A percentile compares a stretch with the other conserved stretches of the same genome.
Conservation (phyloP, 2,888 invertebrate genomes). For the Atherix ibis region DNA sequence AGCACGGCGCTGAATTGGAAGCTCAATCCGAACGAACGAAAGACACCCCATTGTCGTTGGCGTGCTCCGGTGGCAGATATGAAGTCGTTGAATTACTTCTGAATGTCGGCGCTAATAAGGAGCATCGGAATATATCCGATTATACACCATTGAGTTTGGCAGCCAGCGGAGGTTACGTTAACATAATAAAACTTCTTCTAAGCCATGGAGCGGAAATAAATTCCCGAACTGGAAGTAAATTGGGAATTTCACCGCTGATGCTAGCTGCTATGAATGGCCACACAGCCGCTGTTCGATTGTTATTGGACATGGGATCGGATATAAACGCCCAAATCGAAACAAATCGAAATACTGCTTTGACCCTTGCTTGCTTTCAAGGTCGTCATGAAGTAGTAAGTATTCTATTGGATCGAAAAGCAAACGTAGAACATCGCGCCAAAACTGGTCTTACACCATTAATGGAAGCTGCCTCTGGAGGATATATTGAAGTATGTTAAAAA, state of each 20-base stretch:
- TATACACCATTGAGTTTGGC: constrained; percentile 98
- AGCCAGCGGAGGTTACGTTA: constrained; percentile 95
- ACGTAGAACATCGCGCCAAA: constrained; percentile 98
- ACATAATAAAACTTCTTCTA: constrained; percentile 87
- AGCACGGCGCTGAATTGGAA: constrained; percentile 92
- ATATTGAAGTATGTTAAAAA: constrained; percentile 51
- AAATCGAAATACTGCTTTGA: constrained; percentile 95
- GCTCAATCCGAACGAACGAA: constrained; percentile 98
- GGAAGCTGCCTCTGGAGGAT: constrained; percentile 99
- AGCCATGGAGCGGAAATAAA: constrained; percentile 96
- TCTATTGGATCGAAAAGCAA: constrained; percentile 88
- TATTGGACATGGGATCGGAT: constrained; percentile 95
- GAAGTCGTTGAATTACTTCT: constrained; percentile 89
- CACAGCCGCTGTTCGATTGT: constrained; percentile 80
- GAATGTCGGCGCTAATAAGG: constrained; percentile 84
- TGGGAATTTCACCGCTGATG: constrained; percentile 98
- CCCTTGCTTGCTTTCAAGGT: constrained; percentile 97
- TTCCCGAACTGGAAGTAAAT: constrained; percentile 89
- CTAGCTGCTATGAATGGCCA: constrained; percentile 99
- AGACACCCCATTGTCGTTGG: constrained; percentile 92
- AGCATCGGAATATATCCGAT: constrained; percentile 96
- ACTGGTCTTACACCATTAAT: constrained; percentile 96
- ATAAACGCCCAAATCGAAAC: constrained; percentile 99
- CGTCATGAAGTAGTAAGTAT: constrained; percentile 96
- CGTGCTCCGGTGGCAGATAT: constrained; percentile 93